Evolutionary conservation across 1,140 invertebrate species (phyloP), one percentile per base, ranked within the genome.

Genomic region (Harpegnathos saltator): DNA sequence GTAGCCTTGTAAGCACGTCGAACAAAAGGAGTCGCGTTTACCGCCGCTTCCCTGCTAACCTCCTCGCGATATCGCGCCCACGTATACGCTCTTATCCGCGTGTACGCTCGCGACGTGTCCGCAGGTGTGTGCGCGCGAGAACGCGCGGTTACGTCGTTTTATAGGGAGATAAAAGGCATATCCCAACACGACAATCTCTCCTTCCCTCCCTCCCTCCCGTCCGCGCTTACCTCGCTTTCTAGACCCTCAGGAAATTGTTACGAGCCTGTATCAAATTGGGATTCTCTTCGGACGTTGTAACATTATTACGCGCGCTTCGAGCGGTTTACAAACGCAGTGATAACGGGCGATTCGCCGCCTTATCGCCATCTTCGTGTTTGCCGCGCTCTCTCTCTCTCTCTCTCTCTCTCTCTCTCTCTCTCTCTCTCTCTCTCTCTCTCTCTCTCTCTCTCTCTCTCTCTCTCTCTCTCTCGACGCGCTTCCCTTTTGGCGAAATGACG

Each of bases 1-100:
- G 85, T 22, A 44, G 44, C 61, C 85, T 82, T 86, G 86, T 86
- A 87, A 87, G 72, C 73, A 75, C 81, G 69, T 63, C 74, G 73
- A 86, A 84, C 86, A 87, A 87, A 87, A 84, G 86, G 69, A 84
- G 80, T 82, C 81, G 81, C 85, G 56, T 52, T 82, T 80, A 50
- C 24, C 66, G 50, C 68, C 59, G 75, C 80, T 54, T 72, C 62
- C 63, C 52, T 54, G 58, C 50, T 82, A 87, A 66, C 52, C 56
- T 63, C 65, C 56, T 17, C 12, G 38, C 66, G 77, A 72, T 81
- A 54, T 15, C 63, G 77, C 77, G 48, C 77, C 50, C 59, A 81
- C 77, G 14, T 29, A 44, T 54, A 38, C 54, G 26, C 9, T 58
- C 24, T 58, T 50, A 59, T 33, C 44, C 69, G 68, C 74, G 56